Percentiles rank a stretch among this genome's conserved stretches.
Evolutionary conservation across 35 echinoderm and acorn worm species (phyloP).

Genomic region (Chiridota heheva): DNA sequence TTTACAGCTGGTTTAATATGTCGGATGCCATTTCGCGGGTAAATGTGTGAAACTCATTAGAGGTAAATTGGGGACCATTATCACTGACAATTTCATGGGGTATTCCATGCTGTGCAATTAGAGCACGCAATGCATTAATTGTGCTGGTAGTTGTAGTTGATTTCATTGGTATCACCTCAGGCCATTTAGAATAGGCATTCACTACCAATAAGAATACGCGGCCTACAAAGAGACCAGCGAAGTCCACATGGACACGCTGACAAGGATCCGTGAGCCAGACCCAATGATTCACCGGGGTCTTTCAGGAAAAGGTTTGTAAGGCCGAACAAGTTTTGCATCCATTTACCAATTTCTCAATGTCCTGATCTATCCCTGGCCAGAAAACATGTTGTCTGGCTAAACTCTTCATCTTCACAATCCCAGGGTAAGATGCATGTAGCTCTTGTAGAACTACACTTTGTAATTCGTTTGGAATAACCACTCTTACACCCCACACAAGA

Average conservation of each 20-base stretch:
- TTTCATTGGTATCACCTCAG: constrained; percentile 42
- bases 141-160: constrained; percentile 21
- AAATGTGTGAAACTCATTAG: constrained; percentile 31
- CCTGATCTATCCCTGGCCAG: constrained; percentile 18
- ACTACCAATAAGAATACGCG: constrained; percentile 57
- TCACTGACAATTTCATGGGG: constrained; percentile 29
- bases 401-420: constrained; percentile 27
- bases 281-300: background rate
- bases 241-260: constrained; percentile 17
- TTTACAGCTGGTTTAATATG: constrained; percentile 33
- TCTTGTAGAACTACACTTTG: background rate
- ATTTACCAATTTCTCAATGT: constrained; percentile 9
- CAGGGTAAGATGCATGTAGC: background rate
- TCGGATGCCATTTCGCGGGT: constrained; percentile 11
- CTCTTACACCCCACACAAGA: constrained; percentile 18
- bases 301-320: background rate
- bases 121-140: constrained; percentile 13
- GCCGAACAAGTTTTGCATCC: background rate
- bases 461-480: background rate
- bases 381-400: constrained; percentile 22
- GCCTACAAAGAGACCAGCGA: background rate
- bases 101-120: constrained; percentile 41
- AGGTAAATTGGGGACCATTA: constrained; percentile 45
- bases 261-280: constrained; percentile 5
- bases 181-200: constrained; percentile 61